These are phyloP conservation scores for Caenorhabditis macrosperma DNA, from an alignment of 2,888 invertebrate genomes.

Conservation along the genomic window DNA sequence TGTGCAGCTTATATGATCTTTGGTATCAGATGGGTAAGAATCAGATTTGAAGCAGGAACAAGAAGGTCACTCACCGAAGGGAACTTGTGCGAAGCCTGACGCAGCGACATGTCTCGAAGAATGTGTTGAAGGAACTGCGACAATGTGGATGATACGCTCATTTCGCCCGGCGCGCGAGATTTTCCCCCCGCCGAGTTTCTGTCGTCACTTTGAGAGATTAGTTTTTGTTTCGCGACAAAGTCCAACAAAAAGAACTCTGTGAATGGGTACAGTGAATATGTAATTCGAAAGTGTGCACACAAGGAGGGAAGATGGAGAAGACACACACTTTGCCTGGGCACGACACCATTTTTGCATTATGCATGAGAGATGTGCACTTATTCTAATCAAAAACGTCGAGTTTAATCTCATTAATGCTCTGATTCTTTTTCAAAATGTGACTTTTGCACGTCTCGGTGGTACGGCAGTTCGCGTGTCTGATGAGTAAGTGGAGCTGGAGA, in stretches of 20 bases:
- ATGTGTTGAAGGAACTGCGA: constrained; percentile 53
- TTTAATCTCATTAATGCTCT: constrained; percentile 48
- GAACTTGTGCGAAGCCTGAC: constrained; percentile 45
- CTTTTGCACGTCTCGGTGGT: constrained; percentile 2
- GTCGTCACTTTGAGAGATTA: constrained; percentile 44
- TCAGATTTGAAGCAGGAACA: neutral
- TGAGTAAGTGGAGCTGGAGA: too few relatives aligned
- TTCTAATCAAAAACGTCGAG: constrained; percentile 58
- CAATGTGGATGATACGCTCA: constrained; percentile 52
- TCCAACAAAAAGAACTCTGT: constrained; percentile 15
- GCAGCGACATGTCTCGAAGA: constrained; percentile 57
- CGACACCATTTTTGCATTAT: constrained; percentile 57
- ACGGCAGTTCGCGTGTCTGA: too few relatives aligned
- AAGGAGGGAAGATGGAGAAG: constrained; percentile 1
- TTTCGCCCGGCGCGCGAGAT: constrained; percentile 17
- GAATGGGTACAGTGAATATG: constrained; percentile 18
- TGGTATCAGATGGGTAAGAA: neutral
- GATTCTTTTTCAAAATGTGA: constrained; percentile 9
- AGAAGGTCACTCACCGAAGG: constrained; percentile 51
- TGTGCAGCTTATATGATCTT: neutral
- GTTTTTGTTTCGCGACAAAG: constrained; percentile 7
- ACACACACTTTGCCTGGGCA: constrained; percentile 20
- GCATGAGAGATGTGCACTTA: constrained; percentile 60
- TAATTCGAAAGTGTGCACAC: constrained; percentile 28
- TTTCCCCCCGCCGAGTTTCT: neutral